Evolutionary conservation across 2,888 invertebrate species (phyloP).

Genomic region (Dryocosmus kuriphilus): DNA sequence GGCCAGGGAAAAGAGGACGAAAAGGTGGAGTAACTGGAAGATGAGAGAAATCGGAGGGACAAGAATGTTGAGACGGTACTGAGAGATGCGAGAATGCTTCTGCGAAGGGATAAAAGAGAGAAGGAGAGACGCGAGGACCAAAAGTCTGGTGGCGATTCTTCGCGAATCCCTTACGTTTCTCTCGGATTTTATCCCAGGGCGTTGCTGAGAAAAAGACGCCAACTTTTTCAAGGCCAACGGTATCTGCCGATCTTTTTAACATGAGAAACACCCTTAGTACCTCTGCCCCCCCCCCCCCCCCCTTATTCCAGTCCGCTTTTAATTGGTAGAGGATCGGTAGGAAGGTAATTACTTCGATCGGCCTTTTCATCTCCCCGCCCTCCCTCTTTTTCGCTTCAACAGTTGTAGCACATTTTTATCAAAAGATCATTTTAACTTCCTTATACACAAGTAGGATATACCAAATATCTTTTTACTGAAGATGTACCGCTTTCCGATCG

Average conservation of each 20-base stretch:
- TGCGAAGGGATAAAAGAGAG: constrained; percentile 47
- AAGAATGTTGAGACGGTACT: constrained; percentile 46
- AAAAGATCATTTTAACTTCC: constrained; percentile 11
- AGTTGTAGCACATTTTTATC: background rate
- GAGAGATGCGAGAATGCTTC: constrained; percentile 39
- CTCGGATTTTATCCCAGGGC: constrained; percentile 32
- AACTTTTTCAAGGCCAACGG: constrained; percentile 21
- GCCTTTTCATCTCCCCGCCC: constrained; percentile 22
- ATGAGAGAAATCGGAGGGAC: constrained; percentile 52
- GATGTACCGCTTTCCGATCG: background rate
- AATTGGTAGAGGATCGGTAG: constrained; percentile 53
- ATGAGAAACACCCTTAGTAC: constrained; percentile 28
- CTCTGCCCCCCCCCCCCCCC: constrained; percentile 23
- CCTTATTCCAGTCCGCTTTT: constrained; percentile 43
- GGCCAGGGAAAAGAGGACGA: constrained; percentile 36
- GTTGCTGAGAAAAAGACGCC: constrained; percentile 30
- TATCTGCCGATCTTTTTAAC: constrained; percentile 34
- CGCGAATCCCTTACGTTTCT: constrained; percentile 30
- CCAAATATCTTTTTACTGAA: background rate
- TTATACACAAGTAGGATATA: background rate
- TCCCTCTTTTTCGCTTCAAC: background rate
- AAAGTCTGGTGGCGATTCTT: constrained; percentile 34
- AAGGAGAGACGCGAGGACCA: constrained; percentile 43
- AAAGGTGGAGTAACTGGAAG: constrained; percentile 40
- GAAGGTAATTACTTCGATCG: constrained; percentile 49